phyloP scores from a whole-genome alignment of 2,888 invertebrate genomes.

The Mesochorus sp. region DNA sequence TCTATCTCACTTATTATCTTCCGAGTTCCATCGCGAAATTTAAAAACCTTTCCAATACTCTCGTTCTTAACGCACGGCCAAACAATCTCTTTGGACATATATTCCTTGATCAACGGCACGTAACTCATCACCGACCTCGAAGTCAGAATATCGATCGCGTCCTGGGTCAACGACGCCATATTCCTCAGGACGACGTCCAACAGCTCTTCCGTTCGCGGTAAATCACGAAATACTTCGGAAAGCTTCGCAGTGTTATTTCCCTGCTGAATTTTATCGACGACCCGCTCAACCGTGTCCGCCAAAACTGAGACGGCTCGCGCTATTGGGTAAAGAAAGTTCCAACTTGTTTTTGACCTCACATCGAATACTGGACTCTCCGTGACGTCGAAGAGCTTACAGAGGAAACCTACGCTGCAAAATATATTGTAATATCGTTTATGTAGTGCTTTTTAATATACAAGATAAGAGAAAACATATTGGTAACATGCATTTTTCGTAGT shows the following conservation, averaged over 20 bases:
- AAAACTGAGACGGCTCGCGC: constrained; percentile 72
- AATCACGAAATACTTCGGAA: constrained; percentile 64
- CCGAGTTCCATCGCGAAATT: constrained; percentile 74
- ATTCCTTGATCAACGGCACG: constrained; percentile 80
- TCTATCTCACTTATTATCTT: constrained; percentile 82
- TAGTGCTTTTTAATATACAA: not conserved
- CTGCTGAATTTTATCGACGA: constrained; percentile 70
- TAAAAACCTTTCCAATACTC: constrained; percentile 80
- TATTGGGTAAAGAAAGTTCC: constrained; percentile 71
- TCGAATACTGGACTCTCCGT: constrained; percentile 74
- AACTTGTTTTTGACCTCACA: constrained; percentile 66
- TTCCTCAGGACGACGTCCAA: constrained; percentile 69
- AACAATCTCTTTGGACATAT: constrained; percentile 80
- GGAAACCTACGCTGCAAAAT: constrained; percentile 75
- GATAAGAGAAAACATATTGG: not conserved
- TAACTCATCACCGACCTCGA: constrained; percentile 68
- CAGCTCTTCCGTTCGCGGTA: constrained; percentile 74
- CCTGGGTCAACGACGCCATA: constrained; percentile 71
- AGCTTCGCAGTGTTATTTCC: constrained; percentile 65
- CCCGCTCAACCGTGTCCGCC: constrained; percentile 70
- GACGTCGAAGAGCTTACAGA: constrained; percentile 74
- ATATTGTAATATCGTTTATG: not conserved
- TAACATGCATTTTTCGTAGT: not conserved
- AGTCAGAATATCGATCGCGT: constrained; percentile 70
- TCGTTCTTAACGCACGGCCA: constrained; percentile 83